Conservation (phyloP, 2,113 vertebrate species). For the Pipa parva region DNA sequence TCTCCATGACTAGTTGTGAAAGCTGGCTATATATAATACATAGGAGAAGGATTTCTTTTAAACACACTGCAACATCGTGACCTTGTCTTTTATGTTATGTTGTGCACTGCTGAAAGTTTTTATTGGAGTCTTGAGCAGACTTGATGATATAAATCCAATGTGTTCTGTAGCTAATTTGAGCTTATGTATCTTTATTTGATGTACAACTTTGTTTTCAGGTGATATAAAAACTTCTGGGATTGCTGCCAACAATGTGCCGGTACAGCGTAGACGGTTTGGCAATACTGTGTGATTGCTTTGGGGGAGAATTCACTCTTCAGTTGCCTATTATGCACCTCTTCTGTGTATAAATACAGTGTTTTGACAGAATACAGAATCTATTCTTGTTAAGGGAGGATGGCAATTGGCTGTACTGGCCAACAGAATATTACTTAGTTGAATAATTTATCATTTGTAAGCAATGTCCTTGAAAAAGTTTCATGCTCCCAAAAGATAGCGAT, state of each 20-base stretch:
- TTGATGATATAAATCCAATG: constrained; percentile 16
- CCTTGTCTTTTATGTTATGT: not conserved
- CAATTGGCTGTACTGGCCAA: constrained; percentile 18
- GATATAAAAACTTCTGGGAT: constrained; percentile 30
- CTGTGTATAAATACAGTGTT: constrained; percentile 29
- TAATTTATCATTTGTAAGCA: constrained; percentile 21
- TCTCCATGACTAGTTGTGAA: too few species aligned
- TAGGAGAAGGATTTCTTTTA: too few species aligned
- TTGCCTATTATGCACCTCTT: constrained; percentile 30
- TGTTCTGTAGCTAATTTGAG: constrained; percentile 25
- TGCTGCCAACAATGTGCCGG: constrained; percentile 14
- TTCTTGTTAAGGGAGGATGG: constrained; percentile 28
- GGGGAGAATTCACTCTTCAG: constrained; percentile 25
- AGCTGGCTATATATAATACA: too few species aligned
- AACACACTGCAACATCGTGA: too few species aligned
- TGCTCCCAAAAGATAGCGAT: constrained; percentile 14
- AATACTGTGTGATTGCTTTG: constrained; percentile 38
- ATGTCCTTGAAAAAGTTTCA: constrained; percentile 25
- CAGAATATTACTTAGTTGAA: constrained; percentile 19
- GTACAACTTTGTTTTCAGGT: constrained; percentile 23
- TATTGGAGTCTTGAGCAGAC: not conserved
- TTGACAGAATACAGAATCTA: constrained; percentile 35
- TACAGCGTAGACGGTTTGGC: constrained; percentile 20
- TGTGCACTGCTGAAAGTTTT: not conserved
- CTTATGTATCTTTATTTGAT: constrained; percentile 34